These are phyloP conservation scores for Podabrus alpinus DNA, from an alignment of 2,888 invertebrate genomes.

Conservation along the genomic window DNA sequence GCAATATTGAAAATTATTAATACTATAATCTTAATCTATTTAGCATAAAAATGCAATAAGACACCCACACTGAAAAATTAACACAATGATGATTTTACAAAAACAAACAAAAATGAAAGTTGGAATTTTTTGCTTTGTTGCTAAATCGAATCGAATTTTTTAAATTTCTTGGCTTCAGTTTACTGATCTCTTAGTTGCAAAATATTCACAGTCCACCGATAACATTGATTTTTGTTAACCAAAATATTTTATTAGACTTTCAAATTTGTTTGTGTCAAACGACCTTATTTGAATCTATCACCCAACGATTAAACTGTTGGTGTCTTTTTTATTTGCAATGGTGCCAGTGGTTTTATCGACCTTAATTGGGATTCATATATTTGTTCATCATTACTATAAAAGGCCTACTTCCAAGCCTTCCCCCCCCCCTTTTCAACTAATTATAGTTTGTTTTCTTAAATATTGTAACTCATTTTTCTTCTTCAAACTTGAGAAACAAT, in stretches of 20 bases:
- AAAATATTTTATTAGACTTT: neutral
- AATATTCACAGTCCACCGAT: no score
- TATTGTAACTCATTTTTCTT: neutral
- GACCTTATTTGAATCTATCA: neutral
- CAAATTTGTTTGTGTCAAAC: neutral
- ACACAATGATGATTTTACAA: no score
- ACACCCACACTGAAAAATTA: no score
- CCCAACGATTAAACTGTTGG: neutral
- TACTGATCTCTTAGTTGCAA: no score
- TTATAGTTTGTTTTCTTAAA: neutral
- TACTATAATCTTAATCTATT: no score
- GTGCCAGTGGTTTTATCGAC: neutral
- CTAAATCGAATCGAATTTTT: no score
- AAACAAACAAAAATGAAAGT: no score
- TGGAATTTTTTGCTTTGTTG: no score
- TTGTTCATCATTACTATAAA: neutral
- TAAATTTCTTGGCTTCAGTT: no score
- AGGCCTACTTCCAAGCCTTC: neutral
- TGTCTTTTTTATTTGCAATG: neutral
- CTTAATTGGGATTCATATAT: neutral
- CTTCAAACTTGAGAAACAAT: neutral
- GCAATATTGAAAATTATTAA: no score
- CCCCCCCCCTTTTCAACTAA: neutral
- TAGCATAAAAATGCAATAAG: no score
- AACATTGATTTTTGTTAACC: no score